Percentiles rank a stretch among this genome's conserved stretches.
Conservation (phyloP, 2,797 vertebrate genomes). For the Microctenopoma stevenorrisi region DNA sequence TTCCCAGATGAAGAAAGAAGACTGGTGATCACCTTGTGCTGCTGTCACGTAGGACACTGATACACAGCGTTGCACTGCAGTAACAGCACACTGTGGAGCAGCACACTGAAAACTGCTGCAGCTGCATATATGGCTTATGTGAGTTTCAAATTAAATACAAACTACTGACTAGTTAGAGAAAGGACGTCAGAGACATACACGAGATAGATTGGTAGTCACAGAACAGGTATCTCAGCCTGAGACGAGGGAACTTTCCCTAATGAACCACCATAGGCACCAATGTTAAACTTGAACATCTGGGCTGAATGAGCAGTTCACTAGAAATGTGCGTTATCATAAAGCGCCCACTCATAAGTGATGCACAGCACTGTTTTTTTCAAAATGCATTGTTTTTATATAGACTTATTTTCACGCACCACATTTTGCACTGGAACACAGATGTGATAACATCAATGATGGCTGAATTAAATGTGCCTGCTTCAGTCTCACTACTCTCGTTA, state of each 20-base stretch:
- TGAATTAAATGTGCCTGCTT: too few relatives aligned
- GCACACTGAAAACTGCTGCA: constrained; percentile 8
- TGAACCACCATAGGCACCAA: neutral
- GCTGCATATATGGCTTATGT: neutral
- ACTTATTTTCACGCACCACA: neutral
- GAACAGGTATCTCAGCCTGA: neutral
- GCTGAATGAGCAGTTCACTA: neutral
- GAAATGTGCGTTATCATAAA: too few relatives aligned
- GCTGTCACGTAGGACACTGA: constrained; percentile 11
- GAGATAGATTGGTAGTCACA: neutral
- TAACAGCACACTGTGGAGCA: constrained; percentile 2
- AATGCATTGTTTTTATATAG: neutral
- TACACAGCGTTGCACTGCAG: constrained; percentile 3
- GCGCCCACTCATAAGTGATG: too few relatives aligned
- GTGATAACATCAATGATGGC: neutral
- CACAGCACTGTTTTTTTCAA: too few relatives aligned
- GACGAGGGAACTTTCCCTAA: neutral
- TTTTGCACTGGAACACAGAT: neutral
- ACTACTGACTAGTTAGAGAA: neutral
- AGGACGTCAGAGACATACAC: neutral
- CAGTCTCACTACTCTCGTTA: too few relatives aligned
- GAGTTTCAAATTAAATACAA: neutral
- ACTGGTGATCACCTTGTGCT: constrained; percentile 41
- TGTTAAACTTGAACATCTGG: neutral
- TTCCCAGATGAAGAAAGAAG: constrained; percentile 24